Percentiles rank a stretch among this genome's conserved stretches.
These are phyloP conservation scores for Sebastolobus alascanus DNA, from an alignment of 2,797 vertebrate genomes.

Conservation along the genomic window DNA sequence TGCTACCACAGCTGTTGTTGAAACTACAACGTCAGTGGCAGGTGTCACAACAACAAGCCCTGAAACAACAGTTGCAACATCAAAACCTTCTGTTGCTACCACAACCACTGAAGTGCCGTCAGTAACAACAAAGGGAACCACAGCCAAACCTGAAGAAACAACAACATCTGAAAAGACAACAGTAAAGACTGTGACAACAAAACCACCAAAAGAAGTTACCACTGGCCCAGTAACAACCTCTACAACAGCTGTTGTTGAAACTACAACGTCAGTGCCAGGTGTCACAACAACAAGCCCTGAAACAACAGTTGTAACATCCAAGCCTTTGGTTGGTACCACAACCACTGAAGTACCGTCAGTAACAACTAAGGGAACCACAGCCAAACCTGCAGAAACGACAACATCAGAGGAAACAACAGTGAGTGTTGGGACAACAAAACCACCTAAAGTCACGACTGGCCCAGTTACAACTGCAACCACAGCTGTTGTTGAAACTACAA, in stretches of 20 bases:
- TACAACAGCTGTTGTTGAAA: constrained; percentile 13
- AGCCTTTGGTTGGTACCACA: too few relatives aligned
- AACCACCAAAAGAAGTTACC: background rate
- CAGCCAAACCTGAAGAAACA: background rate
- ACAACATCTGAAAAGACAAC: background rate
- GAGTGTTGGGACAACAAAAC: too few relatives aligned
- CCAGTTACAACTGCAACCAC: constrained; percentile 2
- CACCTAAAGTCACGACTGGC: too few relatives aligned
- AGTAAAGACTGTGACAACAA: background rate
- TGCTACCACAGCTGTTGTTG: background rate
- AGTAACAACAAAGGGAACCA: background rate
- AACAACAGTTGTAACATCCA: background rate
- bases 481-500: constrained; percentile 2
- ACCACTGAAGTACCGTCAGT: too few relatives aligned
- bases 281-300: background rate
- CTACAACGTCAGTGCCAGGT: background rate
- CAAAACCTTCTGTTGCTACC: too few relatives aligned
- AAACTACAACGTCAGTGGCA: background rate
- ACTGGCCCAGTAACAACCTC: background rate
- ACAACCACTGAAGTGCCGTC: background rate
- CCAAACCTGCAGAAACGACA: too few relatives aligned
- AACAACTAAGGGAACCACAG: too few relatives aligned
- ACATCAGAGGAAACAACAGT: too few relatives aligned
- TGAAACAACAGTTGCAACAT: constrained; percentile 7
- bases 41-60: too few relatives aligned